phyloP scores from a whole-genome alignment of 2,113 vertebrate genomes.

The Rhineura floridana region DNA sequence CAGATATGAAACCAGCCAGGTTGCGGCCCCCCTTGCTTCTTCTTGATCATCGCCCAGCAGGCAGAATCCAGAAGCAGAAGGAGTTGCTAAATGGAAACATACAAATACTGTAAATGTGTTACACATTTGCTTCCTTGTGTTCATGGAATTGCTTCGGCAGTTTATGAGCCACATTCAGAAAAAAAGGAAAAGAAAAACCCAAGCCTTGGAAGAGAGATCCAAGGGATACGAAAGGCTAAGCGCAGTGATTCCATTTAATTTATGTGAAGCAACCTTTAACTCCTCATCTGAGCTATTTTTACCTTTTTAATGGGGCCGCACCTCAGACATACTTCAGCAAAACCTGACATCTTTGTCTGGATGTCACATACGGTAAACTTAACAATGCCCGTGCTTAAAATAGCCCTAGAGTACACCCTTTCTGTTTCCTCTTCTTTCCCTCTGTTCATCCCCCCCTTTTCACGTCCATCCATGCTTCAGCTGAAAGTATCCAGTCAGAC shows the following conservation, averaged over 20 bases:
- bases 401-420: slow-evolving; percentile 29
- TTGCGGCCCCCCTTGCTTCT: slow-evolving; percentile 42
- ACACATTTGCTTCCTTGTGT: slow-evolving; percentile 49
- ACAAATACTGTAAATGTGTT: fast-evolving
- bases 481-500: neutral
- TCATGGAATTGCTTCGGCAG: slow-evolving; percentile 41
- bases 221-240: neutral
- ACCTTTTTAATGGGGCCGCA: slow-evolving; percentile 20
- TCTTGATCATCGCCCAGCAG: neutral
- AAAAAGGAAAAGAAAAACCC: neutral
- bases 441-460: neutral
- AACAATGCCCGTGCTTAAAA: slow-evolving; percentile 48
- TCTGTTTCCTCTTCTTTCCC: slow-evolving; percentile 29
- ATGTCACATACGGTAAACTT: slow-evolving; percentile 45
- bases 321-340: neutral
- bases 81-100: neutral
- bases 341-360: slow-evolving; percentile 39
- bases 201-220: neutral
- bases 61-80: slow-evolving; percentile 21
- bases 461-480: neutral
- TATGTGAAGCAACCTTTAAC: slow-evolving; percentile 30
- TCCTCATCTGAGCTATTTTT: slow-evolving; percentile 34
- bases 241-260: neutral
- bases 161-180: slow-evolving; percentile 21
- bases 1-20: neutral